Base-by-base conservation (phyloP, 2,888 invertebrate genomes). In the Falcaria lacertinaria region DNA sequence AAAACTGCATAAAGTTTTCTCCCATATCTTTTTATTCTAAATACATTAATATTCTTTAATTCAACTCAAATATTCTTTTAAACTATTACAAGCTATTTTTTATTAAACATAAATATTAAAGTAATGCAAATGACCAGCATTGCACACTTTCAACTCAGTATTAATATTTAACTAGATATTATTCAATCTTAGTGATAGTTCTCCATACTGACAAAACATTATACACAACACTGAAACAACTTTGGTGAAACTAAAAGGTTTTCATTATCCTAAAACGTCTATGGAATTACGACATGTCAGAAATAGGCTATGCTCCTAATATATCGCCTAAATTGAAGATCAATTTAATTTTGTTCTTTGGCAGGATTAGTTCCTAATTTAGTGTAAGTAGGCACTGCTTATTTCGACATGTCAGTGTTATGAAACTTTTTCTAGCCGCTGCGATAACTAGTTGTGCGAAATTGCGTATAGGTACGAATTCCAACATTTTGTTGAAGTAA, bases 21-120 rank as follows among this genome's bases (percentile, higher is more conserved):
- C 82, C 86, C 86, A 87, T 87, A 84, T 87, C 86, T 88, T 88
- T 87, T 89, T 88, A 89, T 86, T 89, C 89, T 89, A 89, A 87
- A 89, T 89, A 89, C 89, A 89, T 89, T 89, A 88, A 89, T 89
- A 87, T 89, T 89, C 77, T 86, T 84, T 85, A 86, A 84, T 82
- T 82, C 87, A 89, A 88, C 87, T 88, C 85, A 89, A 88, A 86
- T 87, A 81, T 83, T 87, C 74, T 84, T 83, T 88, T 82, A 86
- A 87, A 88, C 89, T 89, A 88, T 88, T 89, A 89, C 82, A 89
- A 87, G 89, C 89, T 89, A 89, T 86, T 82, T 81, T 73, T 70
- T 74, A 79, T 81, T 81, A 78, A 87, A 87, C 86, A 86, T 85
- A 88, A 86, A 88, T 82, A 85, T 77, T 78, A 83, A 28, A 86